Percentiles rank a stretch among this genome's conserved stretches.
These are phyloP conservation scores for Ardeotis arabs DNA, from an alignment of 2,113 vertebrate species.

Conservation along the genomic window DNA sequence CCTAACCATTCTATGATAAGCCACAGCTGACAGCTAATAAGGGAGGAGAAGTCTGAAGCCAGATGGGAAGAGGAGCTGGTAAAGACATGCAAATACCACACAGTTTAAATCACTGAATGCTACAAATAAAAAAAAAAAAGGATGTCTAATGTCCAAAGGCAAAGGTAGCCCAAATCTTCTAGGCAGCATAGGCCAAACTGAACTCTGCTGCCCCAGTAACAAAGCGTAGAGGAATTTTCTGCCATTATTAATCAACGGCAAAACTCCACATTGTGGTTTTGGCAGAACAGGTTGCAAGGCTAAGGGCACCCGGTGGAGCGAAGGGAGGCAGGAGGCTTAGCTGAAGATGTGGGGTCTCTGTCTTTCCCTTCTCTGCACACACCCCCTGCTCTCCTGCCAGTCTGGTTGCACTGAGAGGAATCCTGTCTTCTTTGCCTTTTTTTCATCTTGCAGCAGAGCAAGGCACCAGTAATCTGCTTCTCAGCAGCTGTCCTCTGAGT, in stretches of 20 bases:
- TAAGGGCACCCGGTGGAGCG: rapidly evolving
- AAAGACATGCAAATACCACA: background rate
- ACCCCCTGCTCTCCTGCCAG: background rate
- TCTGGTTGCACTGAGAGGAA: background rate
- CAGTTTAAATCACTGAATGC: background rate
- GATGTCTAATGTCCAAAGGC: background rate
- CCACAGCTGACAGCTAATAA: background rate
- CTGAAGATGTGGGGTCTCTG: background rate
- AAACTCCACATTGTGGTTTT: background rate
- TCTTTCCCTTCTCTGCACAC: background rate
- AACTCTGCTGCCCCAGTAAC: background rate
- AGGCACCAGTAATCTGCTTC: background rate
- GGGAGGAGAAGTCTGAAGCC: background rate
- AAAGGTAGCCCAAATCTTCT: background rate
- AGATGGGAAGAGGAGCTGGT: background rate
- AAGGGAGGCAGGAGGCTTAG: background rate
- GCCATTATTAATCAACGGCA: background rate
- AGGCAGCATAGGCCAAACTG: background rate
- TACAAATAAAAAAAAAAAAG: background rate
- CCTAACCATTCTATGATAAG: background rate
- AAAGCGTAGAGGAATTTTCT: background rate
- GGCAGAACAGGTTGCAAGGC: background rate
- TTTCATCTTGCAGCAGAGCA: background rate
- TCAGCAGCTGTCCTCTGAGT: background rate
- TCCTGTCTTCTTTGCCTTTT: background rate